A percentile compares a stretch with the other conserved stretches of the same genome.
Conservation (phyloP, 2,888 invertebrate genomes). For the Clostera curtula region DNA sequence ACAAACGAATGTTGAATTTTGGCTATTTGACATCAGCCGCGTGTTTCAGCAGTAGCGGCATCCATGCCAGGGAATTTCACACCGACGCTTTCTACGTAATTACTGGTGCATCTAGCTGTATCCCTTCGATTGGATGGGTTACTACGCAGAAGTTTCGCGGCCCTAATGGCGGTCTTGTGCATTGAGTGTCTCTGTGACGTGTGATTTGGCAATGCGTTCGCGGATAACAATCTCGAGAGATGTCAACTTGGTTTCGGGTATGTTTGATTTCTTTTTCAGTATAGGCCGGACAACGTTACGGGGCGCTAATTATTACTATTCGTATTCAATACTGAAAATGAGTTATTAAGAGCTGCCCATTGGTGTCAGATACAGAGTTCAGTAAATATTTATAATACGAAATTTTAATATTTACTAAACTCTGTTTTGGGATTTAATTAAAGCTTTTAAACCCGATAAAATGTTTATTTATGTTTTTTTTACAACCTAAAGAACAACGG, state of each 20-base stretch:
- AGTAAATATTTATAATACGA: no score
- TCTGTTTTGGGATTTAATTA: no score
- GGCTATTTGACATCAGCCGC: slow-evolving; percentile 46
- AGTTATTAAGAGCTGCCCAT: no score
- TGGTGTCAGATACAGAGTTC: no score
- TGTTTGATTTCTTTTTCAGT: slow-evolving; percentile 39
- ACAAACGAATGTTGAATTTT: slow-evolving; percentile 52
- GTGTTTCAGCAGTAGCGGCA: slow-evolving; percentile 43
- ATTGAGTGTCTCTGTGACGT: slow-evolving; percentile 34
- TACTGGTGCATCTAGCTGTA: slow-evolving; percentile 46
- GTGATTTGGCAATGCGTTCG: slow-evolving; percentile 48
- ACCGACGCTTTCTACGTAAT: slow-evolving; percentile 48
- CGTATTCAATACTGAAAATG: no score
- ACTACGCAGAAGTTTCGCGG: slow-evolving; percentile 33
- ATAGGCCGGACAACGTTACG: no score
- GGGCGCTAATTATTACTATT: slow-evolving; percentile 32
- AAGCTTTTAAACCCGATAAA: no score
- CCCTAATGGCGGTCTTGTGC: slow-evolving; percentile 30
- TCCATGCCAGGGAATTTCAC: slow-evolving; percentile 64
- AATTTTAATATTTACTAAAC: no score
- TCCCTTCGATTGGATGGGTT: slow-evolving; percentile 47
- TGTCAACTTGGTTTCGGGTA: slow-evolving; percentile 65
- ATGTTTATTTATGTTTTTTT: no score
- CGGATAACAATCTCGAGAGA: slow-evolving; percentile 28
- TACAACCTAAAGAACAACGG: no score